phyloP scores from a whole-genome alignment of 2,888 invertebrate genomes.

The Ganaspis brasiliensis region DNA sequence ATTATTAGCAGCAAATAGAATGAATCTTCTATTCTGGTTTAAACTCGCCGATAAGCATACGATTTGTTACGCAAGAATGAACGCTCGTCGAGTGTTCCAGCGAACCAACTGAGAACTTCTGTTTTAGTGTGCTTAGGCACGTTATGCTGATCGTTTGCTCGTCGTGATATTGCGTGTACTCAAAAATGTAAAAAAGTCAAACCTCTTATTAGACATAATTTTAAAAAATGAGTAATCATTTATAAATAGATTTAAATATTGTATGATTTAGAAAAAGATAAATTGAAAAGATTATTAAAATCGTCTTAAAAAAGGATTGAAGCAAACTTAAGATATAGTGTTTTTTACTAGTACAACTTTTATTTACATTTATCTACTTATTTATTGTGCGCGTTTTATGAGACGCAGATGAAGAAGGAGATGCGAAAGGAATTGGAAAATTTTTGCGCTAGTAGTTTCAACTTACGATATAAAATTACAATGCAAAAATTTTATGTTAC shows the following conservation, averaged over 20 bases:
- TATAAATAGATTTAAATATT: background rate
- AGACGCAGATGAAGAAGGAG: no score
- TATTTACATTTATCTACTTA: no score
- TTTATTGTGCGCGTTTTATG: no score
- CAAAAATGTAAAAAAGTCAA: background rate
- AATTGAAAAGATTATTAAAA: no score
- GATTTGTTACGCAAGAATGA: conserved; percentile 70
- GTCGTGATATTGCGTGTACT: background rate
- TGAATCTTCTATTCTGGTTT: background rate
- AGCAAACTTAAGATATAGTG: no score
- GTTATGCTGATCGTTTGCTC: conserved; percentile 23
- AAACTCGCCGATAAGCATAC: conserved; percentile 22
- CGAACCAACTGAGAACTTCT: conserved; percentile 56
- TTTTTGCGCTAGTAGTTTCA: no score
- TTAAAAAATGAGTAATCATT: background rate
- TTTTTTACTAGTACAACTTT: no score
- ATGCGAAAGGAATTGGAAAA: no score
- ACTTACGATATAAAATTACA: no score
- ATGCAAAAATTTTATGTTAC: background rate
- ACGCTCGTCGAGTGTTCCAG: conserved; percentile 54
- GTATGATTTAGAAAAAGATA: no score
- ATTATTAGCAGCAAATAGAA: background rate
- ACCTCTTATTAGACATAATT: background rate
- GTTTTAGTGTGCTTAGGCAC: conserved; percentile 46
- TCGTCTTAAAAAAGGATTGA: no score